Conservation (phyloP, 53 echinoderm and acorn worm species). For the Echinarachnius parma region DNA sequence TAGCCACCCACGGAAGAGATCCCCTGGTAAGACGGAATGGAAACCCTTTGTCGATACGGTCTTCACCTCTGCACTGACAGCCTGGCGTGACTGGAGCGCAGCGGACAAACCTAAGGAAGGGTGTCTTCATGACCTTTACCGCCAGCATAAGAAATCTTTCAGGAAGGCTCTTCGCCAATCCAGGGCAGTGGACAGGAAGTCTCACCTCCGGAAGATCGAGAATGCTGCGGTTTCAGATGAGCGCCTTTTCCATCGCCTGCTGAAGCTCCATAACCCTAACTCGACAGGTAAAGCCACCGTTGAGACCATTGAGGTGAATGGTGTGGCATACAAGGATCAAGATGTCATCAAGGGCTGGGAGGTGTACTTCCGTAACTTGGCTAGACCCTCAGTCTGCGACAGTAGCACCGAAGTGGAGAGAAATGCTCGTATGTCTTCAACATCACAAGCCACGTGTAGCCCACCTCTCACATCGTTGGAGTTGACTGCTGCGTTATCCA, state of each 20-base stretch:
- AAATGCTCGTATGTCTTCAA: neutral
- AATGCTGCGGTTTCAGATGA: neutral
- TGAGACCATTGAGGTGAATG: neutral
- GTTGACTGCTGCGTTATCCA: too few relatives aligned
- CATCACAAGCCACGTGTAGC: neutral
- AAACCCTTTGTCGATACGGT: neutral
- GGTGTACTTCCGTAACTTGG: neutral
- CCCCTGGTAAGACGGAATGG: neutral
- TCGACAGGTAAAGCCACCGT: neutral
- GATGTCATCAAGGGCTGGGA: neutral
- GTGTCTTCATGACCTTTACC: neutral
- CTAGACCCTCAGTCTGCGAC: neutral
- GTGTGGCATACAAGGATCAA: neutral
- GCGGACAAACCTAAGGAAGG: neutral
- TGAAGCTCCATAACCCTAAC: neutral
- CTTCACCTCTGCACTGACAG: neutral
- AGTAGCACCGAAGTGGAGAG: neutral
- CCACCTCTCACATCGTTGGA: too few relatives aligned
- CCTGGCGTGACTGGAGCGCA: neutral
- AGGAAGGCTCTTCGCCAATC: neutral
- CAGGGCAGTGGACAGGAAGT: neutral
- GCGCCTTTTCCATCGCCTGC: neutral
- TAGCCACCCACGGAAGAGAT: neutral
- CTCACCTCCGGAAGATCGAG: neutral
- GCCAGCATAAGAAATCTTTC: neutral